phyloP scores from a whole-genome alignment of 2,113 vertebrate genomes.

The Gallinago jamesoni region DNA sequence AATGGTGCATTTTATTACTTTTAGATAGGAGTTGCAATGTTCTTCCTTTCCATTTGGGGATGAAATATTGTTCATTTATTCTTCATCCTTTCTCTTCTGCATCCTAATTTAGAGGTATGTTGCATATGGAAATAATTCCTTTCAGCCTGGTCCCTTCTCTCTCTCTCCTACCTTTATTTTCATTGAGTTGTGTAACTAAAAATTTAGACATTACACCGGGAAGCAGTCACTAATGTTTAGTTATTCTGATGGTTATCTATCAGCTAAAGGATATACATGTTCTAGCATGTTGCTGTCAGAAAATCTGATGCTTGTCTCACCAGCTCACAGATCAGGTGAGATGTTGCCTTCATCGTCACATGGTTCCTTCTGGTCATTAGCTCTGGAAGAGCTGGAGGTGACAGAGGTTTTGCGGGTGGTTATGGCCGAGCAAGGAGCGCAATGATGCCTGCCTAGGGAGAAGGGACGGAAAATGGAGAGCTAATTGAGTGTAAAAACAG shows the following conservation, averaged over 20 bases:
- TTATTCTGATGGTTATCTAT: neutral
- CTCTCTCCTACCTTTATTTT: neutral
- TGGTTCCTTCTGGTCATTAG: neutral
- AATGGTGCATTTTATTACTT: neutral
- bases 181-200: neutral
- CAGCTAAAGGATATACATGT: neutral
- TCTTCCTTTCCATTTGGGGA: neutral
- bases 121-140: neutral
- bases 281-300: neutral
- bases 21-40: neutral
- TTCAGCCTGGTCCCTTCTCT: neutral
- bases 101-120: neutral
- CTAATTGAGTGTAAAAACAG: neutral
- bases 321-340: neutral
- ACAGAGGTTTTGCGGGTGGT: neutral
- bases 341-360: neutral
- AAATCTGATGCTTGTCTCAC: neutral
- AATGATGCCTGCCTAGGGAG: neutral
- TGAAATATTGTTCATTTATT: neutral
- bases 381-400: neutral
- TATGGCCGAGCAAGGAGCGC: neutral
- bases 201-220: neutral
- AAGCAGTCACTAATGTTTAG: neutral
- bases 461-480: neutral
- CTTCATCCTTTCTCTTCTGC: neutral